Evolutionary conservation across 2,797 vertebrate species (phyloP).

Genomic region (Emys orbicularis): DNA sequence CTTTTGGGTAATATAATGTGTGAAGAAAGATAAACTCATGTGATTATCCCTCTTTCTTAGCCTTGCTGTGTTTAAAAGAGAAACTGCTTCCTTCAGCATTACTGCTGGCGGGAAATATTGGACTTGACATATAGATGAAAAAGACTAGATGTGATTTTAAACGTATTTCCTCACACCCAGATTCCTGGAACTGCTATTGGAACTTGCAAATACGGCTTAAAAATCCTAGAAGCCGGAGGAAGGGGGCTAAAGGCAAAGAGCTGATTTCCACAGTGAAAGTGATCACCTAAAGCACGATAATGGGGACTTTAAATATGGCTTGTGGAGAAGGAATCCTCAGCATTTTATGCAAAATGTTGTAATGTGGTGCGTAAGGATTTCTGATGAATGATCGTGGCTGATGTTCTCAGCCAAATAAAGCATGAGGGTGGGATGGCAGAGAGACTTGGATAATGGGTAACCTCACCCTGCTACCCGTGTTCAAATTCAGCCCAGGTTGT

Average conservation of each 20-base stretch:
- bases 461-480: neutral
- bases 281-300: neutral
- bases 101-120: neutral
- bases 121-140: neutral
- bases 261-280: neutral
- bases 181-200: neutral
- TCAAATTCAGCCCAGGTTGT: neutral
- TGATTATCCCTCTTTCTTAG: constrained; percentile 23
- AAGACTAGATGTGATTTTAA: neutral
- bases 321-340: neutral
- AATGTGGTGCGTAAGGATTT: neutral
- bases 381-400: neutral
- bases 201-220: neutral
- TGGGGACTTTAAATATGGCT: neutral
- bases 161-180: neutral
- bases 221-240: neutral
- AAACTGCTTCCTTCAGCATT: constrained; percentile 22
- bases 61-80: neutral
- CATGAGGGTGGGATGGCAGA: neutral
- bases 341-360: neutral
- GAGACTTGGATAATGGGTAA: neutral
- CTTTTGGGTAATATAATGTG: constrained; percentile 11
- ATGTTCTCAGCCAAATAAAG: neutral
- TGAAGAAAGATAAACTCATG: constrained; percentile 43
- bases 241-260: neutral